Evolutionary conservation across 2,797 vertebrate species (phyloP), one percentile per base, ranked within the genome.

Genomic region (Poecilia gillii): DNA sequence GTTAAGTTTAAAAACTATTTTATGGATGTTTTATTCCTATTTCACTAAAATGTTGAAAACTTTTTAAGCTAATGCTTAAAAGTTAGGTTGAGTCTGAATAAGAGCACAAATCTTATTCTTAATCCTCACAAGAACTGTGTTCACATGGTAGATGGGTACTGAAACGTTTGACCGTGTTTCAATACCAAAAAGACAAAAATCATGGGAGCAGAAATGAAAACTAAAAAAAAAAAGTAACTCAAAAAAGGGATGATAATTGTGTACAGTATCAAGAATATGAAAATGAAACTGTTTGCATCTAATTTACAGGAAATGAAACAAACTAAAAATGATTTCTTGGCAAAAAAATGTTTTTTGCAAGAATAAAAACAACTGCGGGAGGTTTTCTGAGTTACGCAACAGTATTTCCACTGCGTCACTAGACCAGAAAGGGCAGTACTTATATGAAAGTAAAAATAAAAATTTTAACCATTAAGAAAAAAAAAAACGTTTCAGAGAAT

Each of bases 261-360:
- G 3, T 1, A 23, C 28, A 53, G 0, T 36, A 1, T 3, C 9
- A 43, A 79, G 71, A 79, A 74, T 47, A 2, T 51, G 6, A 73
- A 39, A 28, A 46, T 23, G 33, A 75, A 75, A 72, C 77, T 3
- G 43, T 31, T 74, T 16, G 43, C 20, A 25, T 1, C 41, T n/a
- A 41, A 36, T 90, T 87, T 71, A 39, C 11, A 13, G 41, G 2
- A 90, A 88, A 73, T 8, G 43, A 84, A 87, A 89, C 59, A n/a
- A 51, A 85, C 86, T 28, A 76, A 47, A 76, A 47, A 64, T 33
- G 46, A 64, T 36, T 36, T 33, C 62, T 36, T 18, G 3, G 28
- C 4, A 13, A 57, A 28, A 53, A n/a, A 12, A 9, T 1, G 4
- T 47, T 0, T 47, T 47, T 53, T 8, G 51, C 53, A 57, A 57